These are phyloP conservation scores for Tragelaphus strepsiceros DNA, from an alignment of 2,113 vertebrate species.

Conservation along the genomic window DNA sequence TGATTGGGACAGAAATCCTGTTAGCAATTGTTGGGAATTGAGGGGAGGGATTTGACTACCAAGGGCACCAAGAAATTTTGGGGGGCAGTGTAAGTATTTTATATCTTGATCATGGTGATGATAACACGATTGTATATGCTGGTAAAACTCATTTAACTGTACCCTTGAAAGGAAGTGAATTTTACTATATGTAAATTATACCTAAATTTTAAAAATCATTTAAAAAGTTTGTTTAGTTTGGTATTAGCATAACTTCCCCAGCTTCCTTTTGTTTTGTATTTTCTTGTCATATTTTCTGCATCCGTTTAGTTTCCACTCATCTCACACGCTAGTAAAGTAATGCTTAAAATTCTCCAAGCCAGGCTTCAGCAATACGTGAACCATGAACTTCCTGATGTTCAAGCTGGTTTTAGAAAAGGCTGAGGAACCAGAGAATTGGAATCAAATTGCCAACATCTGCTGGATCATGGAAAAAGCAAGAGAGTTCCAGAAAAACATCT, in stretches of 20 bases:
- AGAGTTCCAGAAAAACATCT: too few relatives aligned
- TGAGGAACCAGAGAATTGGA: too few relatives aligned
- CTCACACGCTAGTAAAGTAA: too few relatives aligned
- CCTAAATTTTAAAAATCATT: background rate
- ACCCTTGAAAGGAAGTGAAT: background rate
- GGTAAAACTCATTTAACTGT: background rate
- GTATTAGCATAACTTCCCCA: background rate
- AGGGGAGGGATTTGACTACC: background rate
- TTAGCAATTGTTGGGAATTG: background rate
- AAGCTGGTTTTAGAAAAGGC: too few relatives aligned
- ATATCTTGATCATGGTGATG: background rate
- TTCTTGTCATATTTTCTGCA: background rate
- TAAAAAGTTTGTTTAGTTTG: background rate
- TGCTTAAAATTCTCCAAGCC: too few relatives aligned
- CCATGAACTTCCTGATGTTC: too few relatives aligned
- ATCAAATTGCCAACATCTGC: too few relatives aligned
- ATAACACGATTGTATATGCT: background rate
- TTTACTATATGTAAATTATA: background rate
- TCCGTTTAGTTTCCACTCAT: background rate
- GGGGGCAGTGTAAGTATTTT: background rate
- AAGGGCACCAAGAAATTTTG: background rate
- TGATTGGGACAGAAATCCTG: background rate
- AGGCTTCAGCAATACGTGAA: too few relatives aligned
- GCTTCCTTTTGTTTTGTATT: background rate
- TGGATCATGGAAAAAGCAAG: too few relatives aligned